A percentile compares a stretch with the other conserved stretches of the same genome.
phyloP scores from a whole-genome alignment of 1,140 invertebrate species.

The Eupristina koningsbergeri region DNA sequence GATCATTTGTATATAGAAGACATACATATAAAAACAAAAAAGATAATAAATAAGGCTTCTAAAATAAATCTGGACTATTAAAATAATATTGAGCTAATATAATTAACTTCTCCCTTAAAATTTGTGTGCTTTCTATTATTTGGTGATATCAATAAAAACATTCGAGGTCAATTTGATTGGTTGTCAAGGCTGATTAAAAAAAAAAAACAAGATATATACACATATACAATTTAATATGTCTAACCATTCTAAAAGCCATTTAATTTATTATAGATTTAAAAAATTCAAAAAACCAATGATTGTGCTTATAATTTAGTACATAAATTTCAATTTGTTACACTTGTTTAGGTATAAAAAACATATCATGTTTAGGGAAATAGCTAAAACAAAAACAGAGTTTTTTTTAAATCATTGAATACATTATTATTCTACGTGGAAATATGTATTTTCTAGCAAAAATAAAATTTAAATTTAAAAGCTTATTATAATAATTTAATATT shows the following conservation, averaged over 20 bases:
- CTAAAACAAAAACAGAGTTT: too few species aligned
- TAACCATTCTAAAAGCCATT: background rate
- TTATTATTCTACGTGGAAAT: too few species aligned
- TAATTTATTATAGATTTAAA: background rate
- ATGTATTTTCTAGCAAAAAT: too few species aligned
- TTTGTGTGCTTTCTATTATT: background rate
- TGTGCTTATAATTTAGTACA: too few species aligned
- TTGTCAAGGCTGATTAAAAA: constrained; percentile 42
- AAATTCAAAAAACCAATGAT: too few species aligned
- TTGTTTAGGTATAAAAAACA: too few species aligned
- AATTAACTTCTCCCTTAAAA: constrained; percentile 20
- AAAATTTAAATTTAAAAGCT: too few species aligned
- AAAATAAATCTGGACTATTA: constrained; percentile 1
- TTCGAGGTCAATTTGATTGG: constrained; percentile 39
- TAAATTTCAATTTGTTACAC: too few species aligned
- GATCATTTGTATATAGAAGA: too few species aligned
- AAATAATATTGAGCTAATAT: constrained; percentile 9
- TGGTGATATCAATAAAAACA: constrained; percentile 31
- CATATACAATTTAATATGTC: background rate
- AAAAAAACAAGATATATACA: constrained; percentile 12
- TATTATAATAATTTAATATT: too few species aligned
- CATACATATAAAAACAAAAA: background rate
- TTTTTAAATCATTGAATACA: too few species aligned
- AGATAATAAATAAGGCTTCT: background rate
- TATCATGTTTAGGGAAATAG: too few species aligned